phyloP scores from a whole-genome alignment of 2,888 invertebrate species.

The Spatulosminthurus flaviceps region DNA sequence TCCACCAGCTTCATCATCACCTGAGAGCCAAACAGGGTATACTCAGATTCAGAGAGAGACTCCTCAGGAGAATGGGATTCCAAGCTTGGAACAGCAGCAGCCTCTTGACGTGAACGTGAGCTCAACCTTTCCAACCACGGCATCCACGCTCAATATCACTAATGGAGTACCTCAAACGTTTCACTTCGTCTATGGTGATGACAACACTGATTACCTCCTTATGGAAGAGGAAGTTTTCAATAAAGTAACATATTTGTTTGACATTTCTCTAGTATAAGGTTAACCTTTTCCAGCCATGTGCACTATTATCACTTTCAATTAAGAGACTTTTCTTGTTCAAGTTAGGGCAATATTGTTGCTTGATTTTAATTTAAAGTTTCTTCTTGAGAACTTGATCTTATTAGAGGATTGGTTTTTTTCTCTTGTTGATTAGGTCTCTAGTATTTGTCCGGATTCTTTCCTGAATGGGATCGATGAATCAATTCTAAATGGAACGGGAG shows the following conservation, averaged over 20 bases:
- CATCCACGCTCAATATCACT: not conserved
- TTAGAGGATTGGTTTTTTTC: not conserved
- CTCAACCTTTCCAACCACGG: constrained; percentile 13
- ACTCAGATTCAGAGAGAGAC: constrained; percentile 32
- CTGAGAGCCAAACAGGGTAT: constrained; percentile 47
- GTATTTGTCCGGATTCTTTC: constrained; percentile 60
- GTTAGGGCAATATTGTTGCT: not conserved
- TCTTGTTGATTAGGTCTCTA: constrained; percentile 52
- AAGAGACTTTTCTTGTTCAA: not conserved
- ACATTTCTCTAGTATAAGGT: not conserved
- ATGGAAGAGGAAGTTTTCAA: constrained; percentile 62
- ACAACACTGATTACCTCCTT: constrained; percentile 57
- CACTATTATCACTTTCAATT: not conserved
- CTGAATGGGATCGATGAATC: constrained; percentile 57
- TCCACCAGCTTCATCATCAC: constrained; percentile 40
- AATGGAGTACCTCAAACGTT: constrained; percentile 44
- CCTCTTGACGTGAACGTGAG: constrained; percentile 29
- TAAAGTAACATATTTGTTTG: constrained; percentile 51
- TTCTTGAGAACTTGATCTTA: not conserved
- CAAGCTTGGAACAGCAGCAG: constrained; percentile 14
- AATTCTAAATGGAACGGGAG: constrained; percentile 50
- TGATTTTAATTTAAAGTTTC: not conserved
- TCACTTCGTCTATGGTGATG: constrained; percentile 57
- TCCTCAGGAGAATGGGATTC: constrained; percentile 2
- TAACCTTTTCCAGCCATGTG: not conserved